Evolutionary conservation across 1,140 invertebrate species (phyloP).

Genomic region (Prorops nasuta): DNA sequence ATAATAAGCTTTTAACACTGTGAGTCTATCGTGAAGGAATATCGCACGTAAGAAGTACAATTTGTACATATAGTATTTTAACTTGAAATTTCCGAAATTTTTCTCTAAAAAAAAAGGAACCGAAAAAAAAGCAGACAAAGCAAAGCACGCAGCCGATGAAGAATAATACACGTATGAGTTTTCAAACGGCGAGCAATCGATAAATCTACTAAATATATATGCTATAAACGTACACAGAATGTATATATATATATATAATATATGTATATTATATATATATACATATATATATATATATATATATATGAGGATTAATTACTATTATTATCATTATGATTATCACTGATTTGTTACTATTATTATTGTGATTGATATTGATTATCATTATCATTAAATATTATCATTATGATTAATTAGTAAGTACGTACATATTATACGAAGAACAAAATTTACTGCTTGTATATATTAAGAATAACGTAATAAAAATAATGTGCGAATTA

Average conservation of each 20-base stretch:
- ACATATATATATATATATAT: too few species aligned
- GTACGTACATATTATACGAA: slow-evolving; percentile 42
- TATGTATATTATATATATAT: too few species aligned
- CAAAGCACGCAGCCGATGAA: not conserved
- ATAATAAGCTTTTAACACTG: too few species aligned
- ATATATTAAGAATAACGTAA: slow-evolving; percentile 46
- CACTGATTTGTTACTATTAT: too few species aligned
- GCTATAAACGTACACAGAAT: slow-evolving; percentile 14
- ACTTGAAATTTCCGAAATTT: not conserved
- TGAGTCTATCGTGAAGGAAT: too few species aligned
- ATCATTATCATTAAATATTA: slow-evolving; percentile 24
- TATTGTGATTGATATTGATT: slow-evolving; percentile 8
- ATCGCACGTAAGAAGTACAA: too few species aligned
- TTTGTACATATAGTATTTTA: slow-evolving; percentile 3
- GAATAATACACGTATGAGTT: slow-evolving; percentile 11
- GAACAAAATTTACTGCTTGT: slow-evolving; percentile 44
- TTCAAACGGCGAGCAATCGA: slow-evolving; percentile 11
- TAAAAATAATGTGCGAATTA: slow-evolving; percentile 46
- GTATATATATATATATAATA: slow-evolving; percentile 28
- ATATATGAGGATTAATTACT: too few species aligned
- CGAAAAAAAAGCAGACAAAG: not conserved
- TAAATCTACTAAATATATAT: too few species aligned
- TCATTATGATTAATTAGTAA: slow-evolving; percentile 37
- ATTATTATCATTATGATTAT: too few species aligned
- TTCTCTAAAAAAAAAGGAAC: not conserved